These are phyloP conservation scores for Tenrec ecaudatus DNA, from an alignment of 2,113 vertebrate species.

Conservation along the genomic window DNA sequence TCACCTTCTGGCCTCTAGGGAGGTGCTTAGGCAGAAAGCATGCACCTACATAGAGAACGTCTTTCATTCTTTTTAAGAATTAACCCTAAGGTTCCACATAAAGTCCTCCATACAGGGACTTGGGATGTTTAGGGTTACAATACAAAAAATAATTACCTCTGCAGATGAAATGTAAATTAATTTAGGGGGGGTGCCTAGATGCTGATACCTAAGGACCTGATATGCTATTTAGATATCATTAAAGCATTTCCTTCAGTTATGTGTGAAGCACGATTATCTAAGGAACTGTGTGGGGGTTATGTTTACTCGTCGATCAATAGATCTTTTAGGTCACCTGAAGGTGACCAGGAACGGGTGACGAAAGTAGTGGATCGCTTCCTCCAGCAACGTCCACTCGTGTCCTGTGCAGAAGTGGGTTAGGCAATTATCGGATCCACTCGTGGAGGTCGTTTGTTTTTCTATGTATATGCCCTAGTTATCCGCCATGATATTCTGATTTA, in stretches of 20 bases:
- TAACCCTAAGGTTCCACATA: background rate
- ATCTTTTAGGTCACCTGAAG: background rate
- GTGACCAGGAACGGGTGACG: background rate
- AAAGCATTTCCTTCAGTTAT: conserved; percentile 38
- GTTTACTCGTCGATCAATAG: background rate
- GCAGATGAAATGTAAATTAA: conserved; percentile 15
- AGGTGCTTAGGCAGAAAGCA: background rate
- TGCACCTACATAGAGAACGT: background rate
- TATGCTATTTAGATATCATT: background rate
- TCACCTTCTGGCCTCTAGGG: background rate
- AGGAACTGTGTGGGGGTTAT: background rate
- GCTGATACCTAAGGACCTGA: conserved; percentile 14
- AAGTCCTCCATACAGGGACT: background rate
- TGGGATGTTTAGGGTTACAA: background rate
- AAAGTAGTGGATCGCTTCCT: background rate
- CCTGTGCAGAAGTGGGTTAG: background rate
- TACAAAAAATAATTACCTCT: background rate
- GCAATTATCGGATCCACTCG: background rate
- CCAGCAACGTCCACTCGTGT: background rate
- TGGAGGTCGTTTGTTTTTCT: background rate
- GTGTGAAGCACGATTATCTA: conserved; percentile 23
- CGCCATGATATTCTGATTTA: background rate
- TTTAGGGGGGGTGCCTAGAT: background rate
- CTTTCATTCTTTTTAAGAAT: conserved; percentile 39
- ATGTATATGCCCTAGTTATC: background rate